phyloP scores from a whole-genome alignment of 1,140 invertebrate species.

The Magallana gigas region DNA sequence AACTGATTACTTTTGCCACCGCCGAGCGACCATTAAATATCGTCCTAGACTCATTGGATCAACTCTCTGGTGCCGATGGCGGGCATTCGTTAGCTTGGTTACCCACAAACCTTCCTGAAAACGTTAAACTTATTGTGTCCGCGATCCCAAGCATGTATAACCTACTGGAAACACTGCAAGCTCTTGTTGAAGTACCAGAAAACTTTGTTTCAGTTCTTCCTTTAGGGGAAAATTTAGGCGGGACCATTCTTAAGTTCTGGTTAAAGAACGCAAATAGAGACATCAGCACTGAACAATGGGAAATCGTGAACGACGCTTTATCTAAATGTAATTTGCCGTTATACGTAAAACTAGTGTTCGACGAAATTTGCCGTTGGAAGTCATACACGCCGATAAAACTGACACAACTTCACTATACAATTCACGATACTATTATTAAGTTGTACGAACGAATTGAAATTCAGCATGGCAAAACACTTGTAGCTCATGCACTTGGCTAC shows the following conservation, averaged over 20 bases:
- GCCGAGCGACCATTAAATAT: conserved; percentile 79
- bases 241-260: conserved; percentile 96
- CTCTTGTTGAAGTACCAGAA: conserved; percentile 93
- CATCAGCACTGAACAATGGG: conserved; percentile 91
- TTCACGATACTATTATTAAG: conserved; percentile 99
- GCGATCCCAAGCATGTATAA: conserved; percentile 77
- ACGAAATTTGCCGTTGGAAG: conserved; percentile 96
- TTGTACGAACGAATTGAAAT: conserved; percentile 78
- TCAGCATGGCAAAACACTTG: conserved; percentile 77
- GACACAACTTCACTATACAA: conserved; percentile 93
- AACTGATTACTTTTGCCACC: conserved; percentile 83
- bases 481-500: conserved; percentile 77
- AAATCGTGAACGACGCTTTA: conserved; percentile 93
- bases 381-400: conserved; percentile 96
- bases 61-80: conserved; percentile 93
- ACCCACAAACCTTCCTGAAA: conserved; percentile 90
- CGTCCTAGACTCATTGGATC: conserved; percentile 79
- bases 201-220: conserved; percentile 87
- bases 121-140: conserved; percentile 94
- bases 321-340: conserved; percentile 96
- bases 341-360: conserved; percentile 94
- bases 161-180: conserved; percentile 82
- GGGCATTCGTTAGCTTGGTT: conserved; percentile 98
- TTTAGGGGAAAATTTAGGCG: conserved; percentile 88
- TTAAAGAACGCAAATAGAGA: conserved; percentile 93